Conservation (phyloP, 2,797 vertebrate genomes). For the Sparidentex hasta region DNA sequence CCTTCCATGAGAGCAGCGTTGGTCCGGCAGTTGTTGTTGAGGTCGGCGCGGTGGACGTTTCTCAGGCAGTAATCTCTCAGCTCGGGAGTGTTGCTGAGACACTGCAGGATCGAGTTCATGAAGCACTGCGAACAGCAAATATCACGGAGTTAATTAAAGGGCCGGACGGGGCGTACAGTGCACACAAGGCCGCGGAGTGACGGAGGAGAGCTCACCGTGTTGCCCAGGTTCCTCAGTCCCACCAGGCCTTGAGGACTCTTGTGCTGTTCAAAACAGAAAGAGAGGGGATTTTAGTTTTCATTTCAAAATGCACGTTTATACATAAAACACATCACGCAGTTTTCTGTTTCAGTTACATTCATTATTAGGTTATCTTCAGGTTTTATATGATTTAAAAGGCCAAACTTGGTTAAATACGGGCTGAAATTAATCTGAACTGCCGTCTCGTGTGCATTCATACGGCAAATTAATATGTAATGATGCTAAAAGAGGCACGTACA, state of each 20-base stretch:
- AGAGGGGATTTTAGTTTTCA: not conserved
- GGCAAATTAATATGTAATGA: not conserved
- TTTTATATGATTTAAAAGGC: not conserved
- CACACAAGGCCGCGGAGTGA: too few species aligned
- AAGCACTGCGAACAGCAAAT: conserved; percentile 89
- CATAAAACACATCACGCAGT: too few species aligned
- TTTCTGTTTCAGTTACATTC: too few species aligned
- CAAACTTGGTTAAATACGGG: not conserved
- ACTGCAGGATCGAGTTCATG: conserved; percentile 99
- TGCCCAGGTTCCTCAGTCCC: conserved; percentile 95
- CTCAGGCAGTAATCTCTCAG: conserved; percentile 95
- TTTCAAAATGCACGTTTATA: too few species aligned
- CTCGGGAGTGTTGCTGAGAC: conserved; percentile 96
- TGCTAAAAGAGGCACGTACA: not conserved
- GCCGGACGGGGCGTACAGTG: not conserved
- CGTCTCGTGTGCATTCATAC: not conserved
- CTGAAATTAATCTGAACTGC: not conserved
- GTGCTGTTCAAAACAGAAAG: conserved; percentile 84
- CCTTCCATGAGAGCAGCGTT: conserved; percentile 93
- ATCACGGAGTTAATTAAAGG: not conserved
- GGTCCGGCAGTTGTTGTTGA: conserved; percentile 87
- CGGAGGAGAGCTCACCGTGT: conserved; percentile 89
- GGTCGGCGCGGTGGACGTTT: conserved; percentile 89
- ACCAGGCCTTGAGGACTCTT: conserved; percentile 94
- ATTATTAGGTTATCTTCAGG: too few species aligned